phyloP scores from a whole-genome alignment of 2,888 invertebrate genomes.

The Eristalis arbustorum region DNA sequence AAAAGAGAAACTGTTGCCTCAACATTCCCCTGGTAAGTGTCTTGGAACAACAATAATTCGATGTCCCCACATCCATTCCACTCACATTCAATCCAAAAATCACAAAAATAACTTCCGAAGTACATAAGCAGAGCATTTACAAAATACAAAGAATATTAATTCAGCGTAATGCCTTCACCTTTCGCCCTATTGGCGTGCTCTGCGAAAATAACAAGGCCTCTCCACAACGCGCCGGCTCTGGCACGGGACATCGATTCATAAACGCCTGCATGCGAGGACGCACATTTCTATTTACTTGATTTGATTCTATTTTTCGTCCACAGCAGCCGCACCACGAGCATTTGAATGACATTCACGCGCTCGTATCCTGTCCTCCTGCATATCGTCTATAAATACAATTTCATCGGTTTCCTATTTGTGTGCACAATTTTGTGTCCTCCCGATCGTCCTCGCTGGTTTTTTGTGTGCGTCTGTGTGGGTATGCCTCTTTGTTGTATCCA shows the following conservation, averaged over 20 bases:
- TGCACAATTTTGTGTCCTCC: slow-evolving; percentile 34
- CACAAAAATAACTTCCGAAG: neutral
- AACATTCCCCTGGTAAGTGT: neutral
- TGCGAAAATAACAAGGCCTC: neutral
- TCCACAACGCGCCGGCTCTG: neutral
- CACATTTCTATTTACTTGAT: slow-evolving; percentile 43
- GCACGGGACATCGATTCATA: slow-evolving; percentile 51
- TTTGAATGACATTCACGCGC: slow-evolving; percentile 55
- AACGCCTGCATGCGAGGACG: slow-evolving; percentile 49
- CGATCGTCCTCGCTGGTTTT: neutral
- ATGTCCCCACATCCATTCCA: neutral
- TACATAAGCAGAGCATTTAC: neutral
- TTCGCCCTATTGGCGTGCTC: slow-evolving; percentile 33
- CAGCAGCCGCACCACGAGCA: slow-evolving; percentile 3
- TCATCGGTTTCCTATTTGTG: slow-evolving; percentile 59
- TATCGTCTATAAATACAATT: slow-evolving; percentile 53
- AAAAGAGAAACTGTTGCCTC: too few species aligned
- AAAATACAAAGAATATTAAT: slow-evolving; percentile 1
- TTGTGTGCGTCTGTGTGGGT: neutral
- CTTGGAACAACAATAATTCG: neutral
- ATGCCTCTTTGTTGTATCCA: slow-evolving; percentile 25
- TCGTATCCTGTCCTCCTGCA: slow-evolving; percentile 56
- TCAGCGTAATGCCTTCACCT: slow-evolving; percentile 36
- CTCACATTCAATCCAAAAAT: neutral
- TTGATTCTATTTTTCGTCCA: slow-evolving; percentile 26